Evolutionary conservation across 64 coral and sea anemone genomes (phyloP), one percentile per base, ranked within the genome.

Genomic region (Stichodactyla mertensii): DNA sequence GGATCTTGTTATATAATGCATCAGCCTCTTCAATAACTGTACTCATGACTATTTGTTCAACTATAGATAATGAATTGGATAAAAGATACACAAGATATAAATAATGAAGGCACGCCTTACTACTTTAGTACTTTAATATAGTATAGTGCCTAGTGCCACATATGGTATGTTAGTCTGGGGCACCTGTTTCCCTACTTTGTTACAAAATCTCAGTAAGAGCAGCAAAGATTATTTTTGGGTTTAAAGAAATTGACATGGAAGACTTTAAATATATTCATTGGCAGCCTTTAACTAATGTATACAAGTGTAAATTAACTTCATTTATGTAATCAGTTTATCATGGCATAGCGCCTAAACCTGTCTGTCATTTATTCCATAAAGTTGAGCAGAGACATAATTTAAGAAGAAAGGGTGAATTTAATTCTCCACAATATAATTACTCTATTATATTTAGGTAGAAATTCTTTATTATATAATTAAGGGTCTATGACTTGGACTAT

Each of bases 221-320:
- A 64, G 61, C 60, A 86, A 86, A 86, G 69, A 86, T 4, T 67
- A 70, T 86, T 67, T 52, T 54, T 51, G 55, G 60, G 56, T 52
- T 62, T 51, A 66, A 0, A 16, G 24, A 84, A 13, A 62, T 59
- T 45, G 36, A 45, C 36, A 45, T 45, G 1, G 36, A 45, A 45
- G 36, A 2, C 36, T 45, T 45, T 45, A 45, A 45, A 45, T 4
- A 45, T 45, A 45, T 45, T 45, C 83, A 22, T 1, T 64, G 83
- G 56, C 57, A 85, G n/a, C 56, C 83, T 15, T 62, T 59, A 61
- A 85, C 6, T 62, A 85, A 85, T 62, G 57, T 64, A 24, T 88
- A 9, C 77, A 88, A 88, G 61, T 52, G 20, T 61, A 88, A 88
- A 60, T 82, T 80, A 77, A 82, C 26, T 60, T 88, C 87, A 88